Evolutionary conservation across 2,888 invertebrate species (phyloP).

Genomic region (Protonemura montana): DNA sequence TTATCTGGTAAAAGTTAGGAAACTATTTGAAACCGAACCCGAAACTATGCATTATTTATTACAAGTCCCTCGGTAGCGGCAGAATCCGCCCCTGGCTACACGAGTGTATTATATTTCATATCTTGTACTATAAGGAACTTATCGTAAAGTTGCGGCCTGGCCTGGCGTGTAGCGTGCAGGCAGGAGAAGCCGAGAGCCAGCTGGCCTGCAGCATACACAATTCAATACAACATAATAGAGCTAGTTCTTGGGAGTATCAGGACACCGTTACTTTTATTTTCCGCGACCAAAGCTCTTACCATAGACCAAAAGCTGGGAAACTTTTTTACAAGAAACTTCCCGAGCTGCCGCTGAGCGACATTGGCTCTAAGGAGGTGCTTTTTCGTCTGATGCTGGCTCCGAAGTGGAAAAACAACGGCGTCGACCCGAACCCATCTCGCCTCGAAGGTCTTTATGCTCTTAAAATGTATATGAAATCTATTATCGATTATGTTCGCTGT

Average conservation of each 20-base stretch:
- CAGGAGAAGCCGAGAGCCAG: too few species aligned
- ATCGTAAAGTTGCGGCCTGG: background rate
- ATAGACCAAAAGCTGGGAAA: background rate
- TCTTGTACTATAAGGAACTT: background rate
- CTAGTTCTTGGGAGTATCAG: background rate
- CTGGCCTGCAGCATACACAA: background rate
- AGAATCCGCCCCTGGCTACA: background rate
- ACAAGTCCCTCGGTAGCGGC: background rate
- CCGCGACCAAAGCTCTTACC: constrained; percentile 12
- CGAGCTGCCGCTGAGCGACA: background rate
- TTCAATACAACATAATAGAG: constrained; percentile 12
- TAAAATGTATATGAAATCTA: background rate
- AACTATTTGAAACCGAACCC: background rate
- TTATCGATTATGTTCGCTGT: background rate
- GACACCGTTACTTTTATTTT: background rate
- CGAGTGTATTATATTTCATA: constrained; percentile 8
- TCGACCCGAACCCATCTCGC: background rate
- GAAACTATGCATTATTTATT: background rate
- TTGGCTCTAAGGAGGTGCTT: background rate
- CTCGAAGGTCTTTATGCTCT: background rate
- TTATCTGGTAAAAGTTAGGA: background rate
- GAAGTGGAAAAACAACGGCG: background rate
- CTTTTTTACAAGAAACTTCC: background rate
- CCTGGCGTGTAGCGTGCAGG: background rate
- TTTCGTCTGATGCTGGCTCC: background rate